Conservation (phyloP, 2,797 vertebrate genomes). For the Mormyrops attenuatus region DNA sequence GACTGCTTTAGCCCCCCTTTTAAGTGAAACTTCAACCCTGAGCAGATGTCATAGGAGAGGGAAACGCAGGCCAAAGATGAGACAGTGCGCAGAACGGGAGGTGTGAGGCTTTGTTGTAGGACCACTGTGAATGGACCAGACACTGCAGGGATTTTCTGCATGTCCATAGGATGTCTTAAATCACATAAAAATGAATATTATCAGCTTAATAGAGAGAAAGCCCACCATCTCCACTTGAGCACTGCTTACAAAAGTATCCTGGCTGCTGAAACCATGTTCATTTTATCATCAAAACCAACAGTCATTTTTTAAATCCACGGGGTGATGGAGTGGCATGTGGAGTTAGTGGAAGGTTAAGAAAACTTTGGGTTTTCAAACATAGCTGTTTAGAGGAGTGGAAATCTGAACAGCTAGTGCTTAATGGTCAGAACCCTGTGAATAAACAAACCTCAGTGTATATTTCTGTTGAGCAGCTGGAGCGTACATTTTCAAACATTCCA, state of each 20-base stretch:
- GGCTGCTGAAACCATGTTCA: slow-evolving; percentile 27
- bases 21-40: slow-evolving; percentile 50
- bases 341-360: slow-evolving; percentile 36
- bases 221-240: slow-evolving; percentile 33
- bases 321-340: not conserved
- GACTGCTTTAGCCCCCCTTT: slow-evolving; percentile 41
- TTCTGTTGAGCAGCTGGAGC: slow-evolving; percentile 39
- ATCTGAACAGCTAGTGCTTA: slow-evolving; percentile 32
- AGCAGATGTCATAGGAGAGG: slow-evolving; percentile 51
- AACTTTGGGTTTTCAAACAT: slow-evolving; percentile 25
- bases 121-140: slow-evolving; percentile 42
- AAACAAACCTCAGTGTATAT: slow-evolving; percentile 40
- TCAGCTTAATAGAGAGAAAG: slow-evolving; percentile 35
- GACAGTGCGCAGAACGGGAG: slow-evolving; percentile 33
- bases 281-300: slow-evolving; percentile 33
- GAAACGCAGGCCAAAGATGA: slow-evolving; percentile 36
- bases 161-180: slow-evolving; percentile 43
- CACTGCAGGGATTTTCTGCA: slow-evolving; percentile 45
- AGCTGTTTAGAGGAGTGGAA: slow-evolving; percentile 25
- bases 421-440: slow-evolving; percentile 38
- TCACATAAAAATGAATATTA: slow-evolving; percentile 36
- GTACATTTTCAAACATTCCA: slow-evolving; percentile 38
- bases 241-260: slow-evolving; percentile 48
- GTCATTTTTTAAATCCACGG: slow-evolving; percentile 29
- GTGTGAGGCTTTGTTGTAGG: slow-evolving; percentile 49